Conservation (phyloP, 2,113 vertebrate genomes). For the Pelecanus crispus region DNA sequence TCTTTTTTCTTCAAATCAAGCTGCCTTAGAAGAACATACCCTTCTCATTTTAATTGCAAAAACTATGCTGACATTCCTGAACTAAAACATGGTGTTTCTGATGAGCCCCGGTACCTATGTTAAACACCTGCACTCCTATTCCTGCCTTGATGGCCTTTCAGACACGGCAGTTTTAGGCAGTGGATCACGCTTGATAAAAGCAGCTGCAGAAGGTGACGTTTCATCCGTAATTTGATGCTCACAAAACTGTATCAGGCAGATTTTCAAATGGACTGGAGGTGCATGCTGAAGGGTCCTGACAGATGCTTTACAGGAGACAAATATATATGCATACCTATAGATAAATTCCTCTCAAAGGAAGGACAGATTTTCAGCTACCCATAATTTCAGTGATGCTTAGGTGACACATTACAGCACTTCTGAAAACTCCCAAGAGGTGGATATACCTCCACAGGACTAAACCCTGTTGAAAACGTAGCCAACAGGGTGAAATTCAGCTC, state of each 20-base stretch:
- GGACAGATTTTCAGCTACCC: background rate
- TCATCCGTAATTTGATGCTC: background rate
- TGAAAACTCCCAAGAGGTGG: background rate
- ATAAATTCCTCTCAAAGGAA: background rate
- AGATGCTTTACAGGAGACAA: background rate
- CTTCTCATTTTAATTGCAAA: background rate
- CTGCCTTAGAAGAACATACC: background rate
- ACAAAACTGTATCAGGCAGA: background rate
- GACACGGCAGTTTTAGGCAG: background rate
- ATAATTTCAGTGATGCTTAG: background rate
- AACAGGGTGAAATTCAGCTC: background rate
- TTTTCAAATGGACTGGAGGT: background rate
- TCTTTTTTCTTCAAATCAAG: background rate
- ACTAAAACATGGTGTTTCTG: background rate
- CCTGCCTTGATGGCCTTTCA: background rate
- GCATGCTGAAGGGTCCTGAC: background rate
- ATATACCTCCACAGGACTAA: background rate
- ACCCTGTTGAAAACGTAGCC: background rate
- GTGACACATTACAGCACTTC: background rate
- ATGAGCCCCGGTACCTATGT: background rate
- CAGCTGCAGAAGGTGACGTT: background rate
- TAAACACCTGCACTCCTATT: background rate
- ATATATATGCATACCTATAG: background rate
- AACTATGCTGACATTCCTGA: background rate
- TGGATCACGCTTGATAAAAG: background rate